Base-by-base conservation (phyloP, 2,888 invertebrate species). In the Galeruca laticollis region DNA sequence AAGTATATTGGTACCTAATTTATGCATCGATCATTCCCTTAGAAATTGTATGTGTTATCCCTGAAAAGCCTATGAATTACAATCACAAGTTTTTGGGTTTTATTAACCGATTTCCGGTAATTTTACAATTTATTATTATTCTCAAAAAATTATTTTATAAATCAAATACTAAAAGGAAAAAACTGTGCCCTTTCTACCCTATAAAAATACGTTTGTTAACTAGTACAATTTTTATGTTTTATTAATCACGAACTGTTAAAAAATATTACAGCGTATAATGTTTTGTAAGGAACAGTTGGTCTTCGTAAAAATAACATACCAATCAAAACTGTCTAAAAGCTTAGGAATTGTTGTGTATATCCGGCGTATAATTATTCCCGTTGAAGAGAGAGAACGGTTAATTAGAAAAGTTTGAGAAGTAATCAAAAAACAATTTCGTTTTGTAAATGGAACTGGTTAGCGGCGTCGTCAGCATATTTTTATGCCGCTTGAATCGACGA, bases 391-490 rank as follows among this genome's bases (percentile, higher is more conserved):
- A 73, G 59, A 69, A 66, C 73, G 68, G 75, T 69, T 77, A 77
- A 77, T 76, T 74, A 73, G 73, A 65, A 77, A 77, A 77, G 75
- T 77, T 76, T 47, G 47, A 62, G 59, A 76, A 74, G 77, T 75
- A 77, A 77, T 77, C 76, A 77, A 77, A 77, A 76, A 75, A 75
- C 76, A 75, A 76, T 77, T 77, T 74, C 70, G 70, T 68, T 72
- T 71, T 65, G 70, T 74, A 75, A 77, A 76, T 76, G 75, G 74
- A 74, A 72, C 72, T 66, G 73, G 60, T 73, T 73, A 73, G 49
- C 59, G 60, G 62, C 63, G 54, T 56, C 33, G 63, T 60, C 56
- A 56, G 60, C 52, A 62, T 60, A 52, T 60, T 69, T 68, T 67
- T 43, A 57, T 60, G 56, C 56, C 70, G 49, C 54, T 40, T 56